Evolutionary conservation across 92 coral and sea anemone species (phyloP).

Genomic region (Desmophyllum pertusum): DNA sequence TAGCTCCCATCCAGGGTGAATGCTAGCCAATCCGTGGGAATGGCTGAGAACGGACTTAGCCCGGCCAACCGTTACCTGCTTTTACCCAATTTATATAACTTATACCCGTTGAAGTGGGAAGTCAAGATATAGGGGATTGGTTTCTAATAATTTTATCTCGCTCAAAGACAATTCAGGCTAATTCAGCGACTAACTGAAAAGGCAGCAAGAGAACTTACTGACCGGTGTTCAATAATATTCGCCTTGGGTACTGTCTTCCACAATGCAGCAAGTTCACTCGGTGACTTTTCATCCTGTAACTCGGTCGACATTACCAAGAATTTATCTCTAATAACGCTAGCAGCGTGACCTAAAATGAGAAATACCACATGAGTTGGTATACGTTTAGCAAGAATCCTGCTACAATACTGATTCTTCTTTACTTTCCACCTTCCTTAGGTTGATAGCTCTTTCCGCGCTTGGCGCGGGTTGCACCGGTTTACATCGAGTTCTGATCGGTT

Average conservation of each 20-base stretch:
- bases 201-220: background rate
- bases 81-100: no score
- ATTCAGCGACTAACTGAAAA: background rate
- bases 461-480: no score
- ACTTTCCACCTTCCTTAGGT: no score
- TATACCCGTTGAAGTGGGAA: no score
- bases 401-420: no score
- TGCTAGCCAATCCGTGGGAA: no score
- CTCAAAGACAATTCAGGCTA: background rate
- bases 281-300: constrained; percentile 67
- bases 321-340: constrained; percentile 77
- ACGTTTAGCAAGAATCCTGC: background rate
- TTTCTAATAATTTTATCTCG: background rate
- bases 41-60: no score
- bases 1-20: no score
- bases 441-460: no score
- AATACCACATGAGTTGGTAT: no score
- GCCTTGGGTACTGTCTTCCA: constrained; percentile 80
- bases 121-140: background rate
- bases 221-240: constrained; percentile 83
- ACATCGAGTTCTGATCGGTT: no score
- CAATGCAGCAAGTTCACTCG: constrained; percentile 66
- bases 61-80: no score
- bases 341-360: constrained; percentile 67
- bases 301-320: constrained; percentile 86